These are phyloP conservation scores for Fregetta grallaria DNA, from an alignment of 2,113 vertebrate species.

Conservation along the genomic window DNA sequence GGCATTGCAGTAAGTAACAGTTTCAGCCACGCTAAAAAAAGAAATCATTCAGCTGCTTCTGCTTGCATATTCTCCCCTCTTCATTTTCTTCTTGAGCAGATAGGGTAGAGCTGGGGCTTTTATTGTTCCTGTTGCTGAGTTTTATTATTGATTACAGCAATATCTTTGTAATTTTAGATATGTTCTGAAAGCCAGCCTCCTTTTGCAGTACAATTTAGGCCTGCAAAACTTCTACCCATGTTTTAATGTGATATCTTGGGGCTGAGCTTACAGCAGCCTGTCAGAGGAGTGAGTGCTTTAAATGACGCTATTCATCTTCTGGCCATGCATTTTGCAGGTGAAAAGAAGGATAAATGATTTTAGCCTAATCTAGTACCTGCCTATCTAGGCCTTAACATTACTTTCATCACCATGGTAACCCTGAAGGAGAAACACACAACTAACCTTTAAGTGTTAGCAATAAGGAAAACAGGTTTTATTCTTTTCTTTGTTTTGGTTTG, in stretches of 20 bases:
- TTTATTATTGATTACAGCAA: neutral
- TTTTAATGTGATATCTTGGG: neutral
- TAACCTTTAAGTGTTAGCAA: neutral
- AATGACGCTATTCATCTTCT: neutral
- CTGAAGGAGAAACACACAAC: neutral
- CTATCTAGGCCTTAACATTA: neutral
- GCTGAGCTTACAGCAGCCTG: neutral
- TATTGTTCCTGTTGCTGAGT: neutral
- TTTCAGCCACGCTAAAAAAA: neutral
- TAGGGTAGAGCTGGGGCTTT: neutral
- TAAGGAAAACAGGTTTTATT: neutral
- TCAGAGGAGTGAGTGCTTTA: neutral
- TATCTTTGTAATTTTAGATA: neutral
- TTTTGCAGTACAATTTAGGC: neutral
- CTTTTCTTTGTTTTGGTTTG: neutral
- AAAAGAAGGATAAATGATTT: constrained; percentile 10
- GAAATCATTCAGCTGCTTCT: neutral
- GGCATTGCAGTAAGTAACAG: neutral
- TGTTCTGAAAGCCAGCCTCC: neutral
- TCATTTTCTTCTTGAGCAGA: neutral
- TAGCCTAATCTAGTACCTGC: constrained; percentile 4
- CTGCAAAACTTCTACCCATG: neutral
- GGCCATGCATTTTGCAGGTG: neutral
- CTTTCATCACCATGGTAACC: constrained; percentile 19
- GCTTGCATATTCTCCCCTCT: neutral